A percentile compares a stretch with the other conserved stretches of the same genome.
These are phyloP conservation scores for Atta colombica DNA, from an alignment of 1,140 invertebrate genomes.

Conservation along the genomic window DNA sequence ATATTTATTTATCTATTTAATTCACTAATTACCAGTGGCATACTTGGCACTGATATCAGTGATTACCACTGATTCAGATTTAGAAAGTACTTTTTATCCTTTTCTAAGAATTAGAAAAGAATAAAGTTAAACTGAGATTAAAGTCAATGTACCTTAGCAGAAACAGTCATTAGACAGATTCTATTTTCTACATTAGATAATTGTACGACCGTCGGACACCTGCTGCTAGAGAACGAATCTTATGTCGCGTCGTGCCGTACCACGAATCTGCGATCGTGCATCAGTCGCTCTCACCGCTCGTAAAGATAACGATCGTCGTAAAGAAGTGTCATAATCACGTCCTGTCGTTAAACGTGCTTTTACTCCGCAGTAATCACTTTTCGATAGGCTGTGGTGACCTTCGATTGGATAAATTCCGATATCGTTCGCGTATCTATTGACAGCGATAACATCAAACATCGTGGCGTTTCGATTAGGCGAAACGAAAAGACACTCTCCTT, in stretches of 20 bases:
- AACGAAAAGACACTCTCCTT: conserved; percentile 11
- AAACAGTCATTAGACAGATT: neutral
- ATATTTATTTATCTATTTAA: too few species aligned
- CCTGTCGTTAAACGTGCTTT: conserved; percentile 56
- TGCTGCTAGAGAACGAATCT: conserved; percentile 11
- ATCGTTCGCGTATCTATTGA: conserved; percentile 39
- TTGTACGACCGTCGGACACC: neutral
- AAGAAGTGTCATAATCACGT: conserved; percentile 75
- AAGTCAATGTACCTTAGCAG: too few species aligned
- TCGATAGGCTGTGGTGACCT: conserved; percentile 54
- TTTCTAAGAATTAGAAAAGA: too few species aligned
- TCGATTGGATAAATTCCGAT: conserved; percentile 61
- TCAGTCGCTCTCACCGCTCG: conserved; percentile 68
- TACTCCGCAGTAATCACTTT: conserved; percentile 49
- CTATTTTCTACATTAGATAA: neutral
- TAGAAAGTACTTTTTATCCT: too few species aligned
- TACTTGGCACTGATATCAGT: too few species aligned
- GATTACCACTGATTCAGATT: too few species aligned
- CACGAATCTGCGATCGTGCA: conserved; percentile 48
- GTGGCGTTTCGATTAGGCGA: conserved; percentile 49
- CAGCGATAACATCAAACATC: conserved; percentile 2
- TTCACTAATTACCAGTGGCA: too few species aligned
- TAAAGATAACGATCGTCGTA: conserved; percentile 78
- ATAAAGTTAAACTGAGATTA: too few species aligned
- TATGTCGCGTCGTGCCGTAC: neutral